Evolutionary conservation across 2,797 vertebrate genomes (phyloP).

Genomic region (Pseudomugil tenellus): DNA sequence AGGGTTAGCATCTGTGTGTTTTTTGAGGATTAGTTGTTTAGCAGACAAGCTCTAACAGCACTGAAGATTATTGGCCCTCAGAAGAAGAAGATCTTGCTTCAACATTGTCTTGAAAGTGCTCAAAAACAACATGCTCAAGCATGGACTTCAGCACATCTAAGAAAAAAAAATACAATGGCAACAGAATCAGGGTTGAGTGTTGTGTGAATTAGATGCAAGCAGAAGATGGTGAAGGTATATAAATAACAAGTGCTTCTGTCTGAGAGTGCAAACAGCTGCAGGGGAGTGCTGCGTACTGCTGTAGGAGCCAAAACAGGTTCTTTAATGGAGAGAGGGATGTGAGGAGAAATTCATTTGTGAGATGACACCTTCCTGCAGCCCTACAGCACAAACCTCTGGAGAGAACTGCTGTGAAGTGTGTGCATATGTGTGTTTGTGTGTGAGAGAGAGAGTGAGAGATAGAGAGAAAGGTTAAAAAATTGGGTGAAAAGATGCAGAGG

Average conservation of each 20-base stretch:
- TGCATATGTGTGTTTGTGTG: slow-evolving; percentile 1
- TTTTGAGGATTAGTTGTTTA: not conserved
- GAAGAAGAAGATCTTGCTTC: slow-evolving; percentile 1
- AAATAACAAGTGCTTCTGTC: slow-evolving; percentile 66
- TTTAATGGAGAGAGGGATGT: slow-evolving; percentile 76
- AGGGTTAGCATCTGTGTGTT: not conserved
- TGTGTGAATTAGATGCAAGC: slow-evolving; percentile 35
- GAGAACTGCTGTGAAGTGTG: slow-evolving; percentile 53
- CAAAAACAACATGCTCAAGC: slow-evolving; percentile 9
- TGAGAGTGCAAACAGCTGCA: slow-evolving; percentile 71
- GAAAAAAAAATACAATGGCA: slow-evolving; percentile 7
- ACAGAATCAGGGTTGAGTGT: slow-evolving; percentile 5
- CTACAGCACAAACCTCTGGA: slow-evolving; percentile 64
- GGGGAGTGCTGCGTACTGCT: slow-evolving; percentile 55
- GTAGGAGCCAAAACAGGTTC: slow-evolving; percentile 64
- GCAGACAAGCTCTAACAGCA: not conserved
- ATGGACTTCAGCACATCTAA: slow-evolving; percentile 18
- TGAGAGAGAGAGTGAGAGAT: slow-evolving; percentile 6
- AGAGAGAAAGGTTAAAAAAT: slow-evolving; percentile 29
- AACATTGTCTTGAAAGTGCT: not conserved
- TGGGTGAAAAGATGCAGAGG: slow-evolving; percentile 56
- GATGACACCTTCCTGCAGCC: slow-evolving; percentile 72
- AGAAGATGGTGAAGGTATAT: slow-evolving; percentile 53
- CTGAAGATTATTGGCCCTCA: slow-evolving; percentile 6
- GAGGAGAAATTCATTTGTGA: slow-evolving; percentile 80